These are phyloP conservation scores for Dipodomys stephensi DNA, from an alignment of 2,113 vertebrate genomes.

Conservation along the genomic window DNA sequence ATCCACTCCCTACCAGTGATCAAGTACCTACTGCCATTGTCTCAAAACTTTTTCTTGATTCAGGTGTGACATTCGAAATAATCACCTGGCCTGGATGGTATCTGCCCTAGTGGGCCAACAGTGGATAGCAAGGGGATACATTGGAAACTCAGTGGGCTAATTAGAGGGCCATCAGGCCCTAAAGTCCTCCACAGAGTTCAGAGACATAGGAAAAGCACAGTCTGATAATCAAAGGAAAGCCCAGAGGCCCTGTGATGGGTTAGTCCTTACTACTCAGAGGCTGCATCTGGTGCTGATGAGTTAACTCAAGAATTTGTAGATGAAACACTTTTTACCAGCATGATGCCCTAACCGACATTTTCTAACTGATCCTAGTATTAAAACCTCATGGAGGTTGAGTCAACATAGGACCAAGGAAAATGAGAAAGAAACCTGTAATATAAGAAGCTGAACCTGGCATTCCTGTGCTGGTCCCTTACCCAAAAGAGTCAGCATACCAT, in stretches of 20 bases:
- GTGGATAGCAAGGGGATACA: neutral
- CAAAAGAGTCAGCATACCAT: neutral
- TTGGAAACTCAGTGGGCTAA: neutral
- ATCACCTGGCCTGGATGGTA: neutral
- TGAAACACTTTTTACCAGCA: neutral
- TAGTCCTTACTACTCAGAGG: neutral
- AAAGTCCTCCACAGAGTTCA: neutral
- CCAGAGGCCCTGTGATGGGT: neutral
- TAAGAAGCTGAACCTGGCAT: neutral
- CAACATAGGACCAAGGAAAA: neutral
- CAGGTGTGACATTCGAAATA: neutral
- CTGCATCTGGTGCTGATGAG: neutral
- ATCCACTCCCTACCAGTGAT: neutral
- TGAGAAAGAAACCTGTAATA: neutral
- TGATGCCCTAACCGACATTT: too few species aligned
- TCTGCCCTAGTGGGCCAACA: neutral
- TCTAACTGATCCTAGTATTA: neutral
- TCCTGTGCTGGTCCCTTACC: neutral
- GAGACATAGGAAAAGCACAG: too few species aligned
- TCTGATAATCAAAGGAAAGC: too few species aligned
- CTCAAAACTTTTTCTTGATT: neutral
- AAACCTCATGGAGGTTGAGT: neutral
- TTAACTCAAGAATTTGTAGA: neutral
- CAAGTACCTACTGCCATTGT: neutral
- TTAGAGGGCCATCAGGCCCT: neutral